Conservation (phyloP, 2,113 vertebrate genomes). For the Marmota flaviventris region DNA sequence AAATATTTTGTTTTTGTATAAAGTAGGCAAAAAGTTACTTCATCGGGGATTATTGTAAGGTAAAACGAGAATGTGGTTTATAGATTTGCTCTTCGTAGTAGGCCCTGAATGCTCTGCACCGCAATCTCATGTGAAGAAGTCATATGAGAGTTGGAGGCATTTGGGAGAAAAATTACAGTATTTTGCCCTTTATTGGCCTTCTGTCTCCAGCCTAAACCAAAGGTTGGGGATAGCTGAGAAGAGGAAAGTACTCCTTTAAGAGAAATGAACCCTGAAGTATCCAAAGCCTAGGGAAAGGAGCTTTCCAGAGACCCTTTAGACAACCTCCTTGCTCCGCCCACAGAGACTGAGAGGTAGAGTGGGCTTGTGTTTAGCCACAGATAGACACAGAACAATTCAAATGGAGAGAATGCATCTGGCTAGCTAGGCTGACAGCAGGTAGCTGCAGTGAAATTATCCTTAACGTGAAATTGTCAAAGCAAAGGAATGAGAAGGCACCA, state of each 20-base stretch:
- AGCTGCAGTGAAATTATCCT: not conserved
- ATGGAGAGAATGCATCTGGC: not conserved
- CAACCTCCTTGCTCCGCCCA: not conserved
- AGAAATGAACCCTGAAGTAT: rapidly evolving
- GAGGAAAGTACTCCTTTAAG: not conserved
- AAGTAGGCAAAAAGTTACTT: not conserved
- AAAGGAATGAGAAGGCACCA: not conserved
- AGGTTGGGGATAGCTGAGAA: not conserved
- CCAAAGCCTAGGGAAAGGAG: not conserved
- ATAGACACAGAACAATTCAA: not conserved
- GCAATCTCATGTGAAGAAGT: not conserved
- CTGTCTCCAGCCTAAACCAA: not conserved
- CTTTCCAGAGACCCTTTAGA: not conserved
- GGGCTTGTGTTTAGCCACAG: not conserved
- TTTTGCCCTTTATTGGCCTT: not conserved
- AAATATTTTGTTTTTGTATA: not conserved
- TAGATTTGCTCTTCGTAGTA: not conserved
- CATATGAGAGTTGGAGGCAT: not conserved
- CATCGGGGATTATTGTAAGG: not conserved
- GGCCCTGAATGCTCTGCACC: not conserved
- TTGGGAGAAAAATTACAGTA: not conserved
- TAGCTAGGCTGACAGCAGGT: not conserved
- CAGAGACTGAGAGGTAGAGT: not conserved
- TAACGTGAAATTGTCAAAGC: not conserved
- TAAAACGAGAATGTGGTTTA: not conserved